Base-by-base conservation (phyloP, 1,140 invertebrate genomes). In the Caenorhabditis briggsae region DNA sequence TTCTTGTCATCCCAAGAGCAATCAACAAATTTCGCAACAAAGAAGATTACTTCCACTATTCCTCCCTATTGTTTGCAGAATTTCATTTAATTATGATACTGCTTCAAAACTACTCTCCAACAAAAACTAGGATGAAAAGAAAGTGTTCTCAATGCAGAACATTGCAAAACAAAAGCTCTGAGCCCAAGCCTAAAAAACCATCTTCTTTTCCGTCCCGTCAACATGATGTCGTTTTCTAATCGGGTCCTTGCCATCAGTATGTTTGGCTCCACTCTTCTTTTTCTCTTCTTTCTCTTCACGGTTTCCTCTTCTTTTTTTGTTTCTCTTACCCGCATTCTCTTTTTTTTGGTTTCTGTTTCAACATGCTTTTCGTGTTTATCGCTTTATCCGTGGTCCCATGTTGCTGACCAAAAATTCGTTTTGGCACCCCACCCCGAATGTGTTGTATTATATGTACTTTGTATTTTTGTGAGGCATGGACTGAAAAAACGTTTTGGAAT, bases 151-250 rank as follows among this genome's bases (percentile, higher is more conserved):
- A 11, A 65, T 65, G 25, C 61, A 41, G n/a, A n/a, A 65, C 61
- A 14, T 65, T 7, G 33, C 8, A 12, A 20, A n/a, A n/a, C n/a
- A 25, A 41, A 25, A 41, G 16, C 20, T 20, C 20, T n/a, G 18
- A 41, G 25, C 25, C 12, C n/a, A 5, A 5, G n/a, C 14, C 41
- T 43, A 43, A 78, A 43, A 78, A 48, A 46, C 70, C 70, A 50
- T 78, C 70, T 41, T 74, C 65, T 43, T 64, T 46, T 74, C 12
- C 65, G 5, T 11, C n/a, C 46, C 70, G 70, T 78, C 70, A 53
- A 78, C 70, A 78, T 78, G 46, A 78, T 78, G 70, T 78, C 70
- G 70, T 41, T 78, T 78, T 78, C 70, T 78, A 78, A 78, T 78
- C 70, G 70, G 50, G 70, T 53, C 70, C 70, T 33, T 3, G 70